These are phyloP conservation scores for Trissolcus japonicus DNA, from an alignment of 2,888 invertebrate genomes.

Conservation along the genomic window DNA sequence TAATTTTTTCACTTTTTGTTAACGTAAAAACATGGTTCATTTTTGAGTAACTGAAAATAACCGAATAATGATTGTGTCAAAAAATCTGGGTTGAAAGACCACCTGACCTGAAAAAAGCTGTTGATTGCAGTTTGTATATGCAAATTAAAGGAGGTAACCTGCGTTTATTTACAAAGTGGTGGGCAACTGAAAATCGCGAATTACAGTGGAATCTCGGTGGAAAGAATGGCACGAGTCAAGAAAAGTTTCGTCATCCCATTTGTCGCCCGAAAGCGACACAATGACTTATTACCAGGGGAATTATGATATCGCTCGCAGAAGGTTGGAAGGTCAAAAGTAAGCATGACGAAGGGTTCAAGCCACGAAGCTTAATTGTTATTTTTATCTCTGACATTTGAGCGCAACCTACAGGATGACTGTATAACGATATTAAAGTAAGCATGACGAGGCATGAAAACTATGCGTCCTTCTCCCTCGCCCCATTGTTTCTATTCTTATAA, in stretches of 20 bases:
- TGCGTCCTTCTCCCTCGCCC: slow-evolving; percentile 19
- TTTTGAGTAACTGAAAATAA: too few species aligned
- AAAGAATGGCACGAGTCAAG: slow-evolving; percentile 15
- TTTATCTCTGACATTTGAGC: slow-evolving; percentile 53
- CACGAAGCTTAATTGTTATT: slow-evolving; percentile 52
- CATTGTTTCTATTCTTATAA: not conserved
- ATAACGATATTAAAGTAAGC: slow-evolving; percentile 29
- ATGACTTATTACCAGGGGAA: slow-evolving; percentile 32
- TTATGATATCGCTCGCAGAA: slow-evolving; percentile 41
- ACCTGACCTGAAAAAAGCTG: too few species aligned
- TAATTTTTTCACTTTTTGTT: too few species aligned
- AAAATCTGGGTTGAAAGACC: too few species aligned
- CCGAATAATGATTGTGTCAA: too few species aligned
- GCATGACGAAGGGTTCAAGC: slow-evolving; percentile 49
- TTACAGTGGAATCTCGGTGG: not conserved
- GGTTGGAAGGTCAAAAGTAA: slow-evolving; percentile 44
- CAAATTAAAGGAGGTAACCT: too few species aligned
- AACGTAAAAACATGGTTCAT: too few species aligned
- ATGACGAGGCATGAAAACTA: slow-evolving; percentile 45
- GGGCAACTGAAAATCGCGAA: not conserved
- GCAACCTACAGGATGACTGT: slow-evolving; percentile 48
- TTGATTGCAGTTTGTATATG: too few species aligned
- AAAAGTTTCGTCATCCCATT: slow-evolving; percentile 21
- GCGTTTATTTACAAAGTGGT: not conserved
- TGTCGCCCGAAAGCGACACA: slow-evolving; percentile 30